Evolutionary conservation across 64 coral and sea anemone species (phyloP), one percentile per base, ranked within the genome.

Genomic region (Montipora sp.): DNA sequence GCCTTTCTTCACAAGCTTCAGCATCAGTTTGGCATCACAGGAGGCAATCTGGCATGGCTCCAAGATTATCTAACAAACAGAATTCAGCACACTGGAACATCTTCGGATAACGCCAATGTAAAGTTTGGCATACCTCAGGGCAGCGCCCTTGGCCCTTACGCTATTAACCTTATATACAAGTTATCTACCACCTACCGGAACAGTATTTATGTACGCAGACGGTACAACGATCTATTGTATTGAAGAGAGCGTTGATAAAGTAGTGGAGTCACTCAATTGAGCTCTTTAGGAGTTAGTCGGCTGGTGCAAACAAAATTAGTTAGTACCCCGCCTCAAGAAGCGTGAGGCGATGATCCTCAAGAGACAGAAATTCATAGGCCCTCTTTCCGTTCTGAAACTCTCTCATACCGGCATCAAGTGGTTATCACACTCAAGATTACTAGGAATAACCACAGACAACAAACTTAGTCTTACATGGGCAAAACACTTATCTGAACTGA

Each of bases 291-390:
- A 74, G 6, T 74, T 74, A 74, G 23, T 24, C 20, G 36, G 7
- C 6, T 74, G 71, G 19, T 36, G 71, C 23, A 74, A 74, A 24
- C 71, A 74, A 74, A 74, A 74, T 22, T 74, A n/a, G 9, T 74
- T 74, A 74, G 23, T 74, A 23, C 71, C 21, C 2, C 71, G 36
- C 22, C 71, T 23, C 4, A 22, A 74, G 36, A 74, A 74, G 21
- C 24, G 71, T 36, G 71, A 43, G 36, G 71, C 20, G 36, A 74
- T 74, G 71, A 74, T 74, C 71, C 71, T 74, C n/a, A 74, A 74
- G 71, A 74, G 67, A 11, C 15, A 71, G 67, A 71, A 71, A 71
- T 71, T 71, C 67, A 71, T 74, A 27, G 71, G 71, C 0, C 71
- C 71, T 11, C 36, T 74, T 27, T 8, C 71, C 10, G 12, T 8